phyloP scores from a whole-genome alignment of 2,113 vertebrate genomes.

The Ailurus styani region DNA sequence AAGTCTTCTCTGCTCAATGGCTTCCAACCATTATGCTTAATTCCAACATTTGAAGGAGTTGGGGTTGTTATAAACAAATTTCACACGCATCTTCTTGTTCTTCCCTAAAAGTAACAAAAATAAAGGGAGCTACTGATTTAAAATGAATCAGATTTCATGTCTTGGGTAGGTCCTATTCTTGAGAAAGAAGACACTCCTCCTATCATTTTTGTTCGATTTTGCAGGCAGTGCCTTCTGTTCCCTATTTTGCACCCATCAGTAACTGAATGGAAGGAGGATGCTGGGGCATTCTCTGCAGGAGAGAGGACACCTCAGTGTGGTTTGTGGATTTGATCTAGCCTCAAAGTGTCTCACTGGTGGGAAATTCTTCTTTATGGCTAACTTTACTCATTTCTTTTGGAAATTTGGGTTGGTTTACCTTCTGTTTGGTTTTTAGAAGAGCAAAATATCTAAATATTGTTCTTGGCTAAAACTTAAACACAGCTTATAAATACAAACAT shows the following conservation, averaged over 20 bases:
- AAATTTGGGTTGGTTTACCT: neutral
- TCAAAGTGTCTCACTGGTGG: neutral
- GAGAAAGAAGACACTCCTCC: neutral
- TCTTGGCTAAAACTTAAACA: neutral
- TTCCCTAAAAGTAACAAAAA: neutral
- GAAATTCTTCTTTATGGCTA: neutral
- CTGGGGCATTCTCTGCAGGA: neutral
- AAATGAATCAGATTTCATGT: neutral
- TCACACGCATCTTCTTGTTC: neutral
- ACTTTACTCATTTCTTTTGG: neutral
- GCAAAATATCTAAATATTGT: neutral
- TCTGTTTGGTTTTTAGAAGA: conserved; percentile 15
- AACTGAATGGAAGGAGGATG: neutral
- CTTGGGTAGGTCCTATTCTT: neutral
- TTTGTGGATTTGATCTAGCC: neutral
- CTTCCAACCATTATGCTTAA: neutral
- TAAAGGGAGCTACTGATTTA: neutral
- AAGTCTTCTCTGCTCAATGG: neutral
- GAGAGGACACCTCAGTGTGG: neutral
- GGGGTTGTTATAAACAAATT: neutral
- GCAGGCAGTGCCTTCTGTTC: neutral
- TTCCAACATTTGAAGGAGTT: neutral
- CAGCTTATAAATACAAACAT: neutral
- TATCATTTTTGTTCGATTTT: neutral
- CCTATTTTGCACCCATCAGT: neutral